Conservation (phyloP, 2,797 vertebrate species). For the Eulemur mongoz region DNA sequence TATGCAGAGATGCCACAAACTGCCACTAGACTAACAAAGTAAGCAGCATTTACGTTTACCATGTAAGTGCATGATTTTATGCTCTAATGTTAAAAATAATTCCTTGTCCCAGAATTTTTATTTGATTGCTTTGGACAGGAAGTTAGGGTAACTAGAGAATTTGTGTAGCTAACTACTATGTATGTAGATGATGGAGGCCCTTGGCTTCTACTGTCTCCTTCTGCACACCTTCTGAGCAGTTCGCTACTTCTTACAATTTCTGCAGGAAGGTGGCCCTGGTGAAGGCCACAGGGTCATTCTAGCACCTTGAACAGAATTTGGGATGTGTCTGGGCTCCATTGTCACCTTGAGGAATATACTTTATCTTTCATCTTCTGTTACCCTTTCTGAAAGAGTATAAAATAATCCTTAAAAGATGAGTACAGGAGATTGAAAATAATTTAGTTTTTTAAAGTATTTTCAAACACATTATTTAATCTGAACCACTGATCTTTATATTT, state of each 20-base stretch:
- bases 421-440: neutral
- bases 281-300: neutral
- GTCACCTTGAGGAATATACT: neutral
- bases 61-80: neutral
- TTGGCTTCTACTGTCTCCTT: neutral
- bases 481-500: neutral
- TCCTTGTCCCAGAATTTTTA: neutral
- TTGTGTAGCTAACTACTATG: neutral
- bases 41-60: slow-evolving; percentile 8
- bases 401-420: neutral
- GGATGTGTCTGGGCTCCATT: neutral
- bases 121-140: neutral
- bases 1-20: neutral
- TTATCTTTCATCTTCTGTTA: neutral
- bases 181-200: neutral
- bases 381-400: neutral
- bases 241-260: neutral
- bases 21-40: neutral
- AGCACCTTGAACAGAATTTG: neutral
- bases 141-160: neutral
- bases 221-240: neutral
- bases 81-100: slow-evolving; percentile 33
- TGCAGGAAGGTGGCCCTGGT: neutral
- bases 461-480: neutral
- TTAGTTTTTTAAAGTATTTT: slow-evolving; percentile 21